Conservation (phyloP, 2,113 vertebrate species). For the Quiscalus mexicanus region DNA sequence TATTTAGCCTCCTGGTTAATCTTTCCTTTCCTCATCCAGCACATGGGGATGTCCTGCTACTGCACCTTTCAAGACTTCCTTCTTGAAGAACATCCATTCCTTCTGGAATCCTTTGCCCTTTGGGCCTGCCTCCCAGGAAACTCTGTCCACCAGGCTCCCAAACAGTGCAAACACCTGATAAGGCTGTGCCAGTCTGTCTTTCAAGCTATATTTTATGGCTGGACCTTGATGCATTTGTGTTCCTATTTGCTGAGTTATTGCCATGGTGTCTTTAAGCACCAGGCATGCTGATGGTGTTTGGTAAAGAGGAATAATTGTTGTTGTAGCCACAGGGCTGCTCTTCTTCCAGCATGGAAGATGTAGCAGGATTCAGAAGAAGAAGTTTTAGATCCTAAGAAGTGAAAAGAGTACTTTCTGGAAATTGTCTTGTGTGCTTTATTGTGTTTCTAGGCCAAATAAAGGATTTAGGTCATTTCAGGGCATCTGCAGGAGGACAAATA, state of each 20-base stretch:
- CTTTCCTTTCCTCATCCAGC: not conserved
- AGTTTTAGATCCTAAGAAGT: not conserved
- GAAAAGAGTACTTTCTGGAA: not conserved
- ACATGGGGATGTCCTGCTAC: not conserved
- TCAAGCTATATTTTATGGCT: not conserved
- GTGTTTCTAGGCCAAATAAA: not conserved
- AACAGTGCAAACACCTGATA: not conserved
- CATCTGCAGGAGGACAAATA: not conserved
- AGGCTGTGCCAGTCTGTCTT: not conserved
- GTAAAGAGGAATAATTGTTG: not conserved
- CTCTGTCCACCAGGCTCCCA: not conserved
- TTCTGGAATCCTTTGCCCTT: not conserved
- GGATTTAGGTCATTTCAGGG: not conserved
- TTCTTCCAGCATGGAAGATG: not conserved
- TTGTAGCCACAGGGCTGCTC: not conserved
- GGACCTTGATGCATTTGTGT: not conserved
- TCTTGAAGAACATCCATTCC: not conserved
- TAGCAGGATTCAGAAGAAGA: not conserved
- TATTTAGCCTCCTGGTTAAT: not conserved
- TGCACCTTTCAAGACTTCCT: not conserved
- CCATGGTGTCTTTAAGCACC: not conserved
- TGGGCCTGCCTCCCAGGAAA: not conserved
- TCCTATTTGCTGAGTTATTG: not conserved
- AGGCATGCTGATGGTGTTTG: not conserved
- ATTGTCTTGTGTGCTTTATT: not conserved